phyloP scores from a whole-genome alignment of 2,797 vertebrate species.

The Lithobates pipiens region DNA sequence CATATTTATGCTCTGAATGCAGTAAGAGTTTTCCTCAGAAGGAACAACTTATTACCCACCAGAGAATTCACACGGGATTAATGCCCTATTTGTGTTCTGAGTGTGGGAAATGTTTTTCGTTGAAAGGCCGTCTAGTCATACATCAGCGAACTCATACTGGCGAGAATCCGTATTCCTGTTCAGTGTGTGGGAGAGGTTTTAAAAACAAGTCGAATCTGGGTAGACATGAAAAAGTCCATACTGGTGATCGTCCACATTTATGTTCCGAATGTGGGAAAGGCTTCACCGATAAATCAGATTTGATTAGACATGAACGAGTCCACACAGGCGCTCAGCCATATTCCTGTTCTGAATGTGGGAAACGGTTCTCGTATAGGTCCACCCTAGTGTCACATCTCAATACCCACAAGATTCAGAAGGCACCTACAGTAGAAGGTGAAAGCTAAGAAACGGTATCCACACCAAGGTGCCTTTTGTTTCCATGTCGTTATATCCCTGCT shows the following conservation, averaged over 20 bases:
- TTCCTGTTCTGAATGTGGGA: background rate
- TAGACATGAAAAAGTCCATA: slow-evolving; percentile 13
- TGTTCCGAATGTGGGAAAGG: background rate
- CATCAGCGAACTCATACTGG: background rate
- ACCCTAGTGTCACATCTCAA: background rate
- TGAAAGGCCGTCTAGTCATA: background rate
- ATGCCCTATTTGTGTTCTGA: background rate
- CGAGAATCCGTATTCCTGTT: background rate
- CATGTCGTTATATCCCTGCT: too few species aligned
- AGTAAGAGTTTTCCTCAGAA: background rate
- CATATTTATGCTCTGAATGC: background rate
- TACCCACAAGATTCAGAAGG: background rate
- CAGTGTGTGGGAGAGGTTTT: background rate
- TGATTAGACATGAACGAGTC: slow-evolving; percentile 16
- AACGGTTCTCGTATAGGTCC: background rate
- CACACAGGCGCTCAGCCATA: background rate
- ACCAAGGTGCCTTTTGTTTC: too few species aligned
- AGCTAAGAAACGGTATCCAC: too few species aligned
- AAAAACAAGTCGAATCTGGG: background rate
- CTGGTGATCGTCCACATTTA: background rate
- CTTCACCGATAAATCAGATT: slow-evolving; percentile 6
- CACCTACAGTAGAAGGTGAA: background rate
- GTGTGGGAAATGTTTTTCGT: background rate
- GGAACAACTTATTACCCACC: background rate
- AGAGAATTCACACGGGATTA: background rate